Percentiles rank a stretch among this genome's conserved stretches.
These are phyloP conservation scores for Chionodraco myersi DNA, from an alignment of 2,113 vertebrate species.

Conservation along the genomic window DNA sequence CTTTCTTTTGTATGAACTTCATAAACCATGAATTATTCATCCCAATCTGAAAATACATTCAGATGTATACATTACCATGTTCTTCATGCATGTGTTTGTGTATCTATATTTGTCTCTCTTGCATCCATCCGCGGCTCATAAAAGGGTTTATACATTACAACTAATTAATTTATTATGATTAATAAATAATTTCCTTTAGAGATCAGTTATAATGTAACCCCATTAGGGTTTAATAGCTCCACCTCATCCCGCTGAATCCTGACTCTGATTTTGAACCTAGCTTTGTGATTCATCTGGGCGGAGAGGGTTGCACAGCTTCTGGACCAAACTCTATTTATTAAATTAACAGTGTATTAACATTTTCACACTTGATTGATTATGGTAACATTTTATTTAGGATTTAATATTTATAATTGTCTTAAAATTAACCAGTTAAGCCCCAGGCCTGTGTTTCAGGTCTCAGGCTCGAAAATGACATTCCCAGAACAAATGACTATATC, in stretches of 20 bases:
- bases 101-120: background rate
- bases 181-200: background rate
- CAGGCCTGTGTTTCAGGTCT: no score
- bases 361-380: no score
- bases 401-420: no score
- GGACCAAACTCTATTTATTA: no score
- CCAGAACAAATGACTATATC: no score
- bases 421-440: no score
- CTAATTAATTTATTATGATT: background rate
- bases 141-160: background rate
- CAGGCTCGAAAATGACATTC: no score
- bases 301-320: no score
- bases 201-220: background rate
- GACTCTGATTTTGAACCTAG: background rate
- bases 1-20: constrained; percentile 14
- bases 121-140: background rate
- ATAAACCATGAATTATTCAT: constrained; percentile 43
- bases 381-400: no score
- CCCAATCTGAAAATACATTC: constrained; percentile 5
- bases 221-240: background rate
- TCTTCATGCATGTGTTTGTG: background rate
- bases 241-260: background rate
- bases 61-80: background rate
- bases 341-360: no score
- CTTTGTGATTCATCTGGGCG: background rate